Base-by-base conservation (phyloP, 2,797 vertebrate genomes). In the Brotula barbata region DNA sequence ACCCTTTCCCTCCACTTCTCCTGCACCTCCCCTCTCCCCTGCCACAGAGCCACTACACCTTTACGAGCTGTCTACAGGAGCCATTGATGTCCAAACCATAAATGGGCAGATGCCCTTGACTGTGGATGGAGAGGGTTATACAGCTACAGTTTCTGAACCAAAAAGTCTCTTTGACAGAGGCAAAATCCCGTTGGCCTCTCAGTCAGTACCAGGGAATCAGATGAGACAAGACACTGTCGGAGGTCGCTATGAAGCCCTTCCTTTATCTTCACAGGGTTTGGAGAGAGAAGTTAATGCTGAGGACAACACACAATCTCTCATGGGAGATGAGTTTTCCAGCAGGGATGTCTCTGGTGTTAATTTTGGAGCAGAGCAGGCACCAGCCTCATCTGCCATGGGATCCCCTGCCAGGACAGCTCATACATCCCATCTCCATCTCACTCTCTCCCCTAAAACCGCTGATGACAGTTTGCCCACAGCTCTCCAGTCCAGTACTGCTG, bases 361-460 rank as follows among this genome's bases (percentile, higher is more conserved):
- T 49, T 60, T 28, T 0, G 17, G 21, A 16, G 36, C 40, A 21
- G 42, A 59, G 17, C 46, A 58, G 23, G 1, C 66, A 5, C 3
- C 34, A 16, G 7, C 1, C 0, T 49, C 78, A 7, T 33, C 40
- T 1, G 12, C 66, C 36, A 67, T 58, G 28, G 43, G 74, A 0
- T 59, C 83, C 6, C 81, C 84, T 1, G 14, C 54, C 57, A 87
- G 59, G 60, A 91, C 82, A 2, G 85, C 81, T 15, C 85, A 82
- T 5, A 1, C 94, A 40, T 93, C 94, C 6, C 89, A 88, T 22
- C 72, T 94, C 67, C 93, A 73, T 43, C 83, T 94, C 59, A 93
- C 87, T n/a, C 85, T 94, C 22, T 89, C 89, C 53, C 88, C 93
- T 5, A 93, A 89, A 80, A 10, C 62, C 14, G 1, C 33, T 0